phyloP scores from a whole-genome alignment of 2,113 vertebrate genomes.

The Rallus limicola region DNA sequence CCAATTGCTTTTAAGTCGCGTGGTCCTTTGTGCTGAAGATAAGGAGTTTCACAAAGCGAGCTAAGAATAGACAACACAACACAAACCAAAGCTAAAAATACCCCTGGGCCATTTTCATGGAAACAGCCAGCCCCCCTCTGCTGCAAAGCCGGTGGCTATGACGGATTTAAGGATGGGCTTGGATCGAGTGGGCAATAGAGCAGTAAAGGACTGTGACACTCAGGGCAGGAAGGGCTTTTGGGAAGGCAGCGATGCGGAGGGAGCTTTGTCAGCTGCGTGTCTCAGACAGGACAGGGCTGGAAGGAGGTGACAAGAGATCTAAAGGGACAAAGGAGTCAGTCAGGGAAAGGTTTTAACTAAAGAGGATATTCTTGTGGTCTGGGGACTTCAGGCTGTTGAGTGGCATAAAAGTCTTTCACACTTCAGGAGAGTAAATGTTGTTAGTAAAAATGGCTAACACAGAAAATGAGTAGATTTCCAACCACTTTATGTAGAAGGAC shows the following conservation, averaged over 20 bases:
- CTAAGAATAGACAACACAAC: background rate
- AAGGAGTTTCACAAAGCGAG: slow-evolving; percentile 19
- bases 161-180: background rate
- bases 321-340: background rate
- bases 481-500: background rate
- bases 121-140: background rate
- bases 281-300: background rate
- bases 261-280: background rate
- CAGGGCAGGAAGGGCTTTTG: background rate
- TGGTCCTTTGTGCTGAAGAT: slow-evolving; percentile 18
- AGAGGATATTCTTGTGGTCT: background rate
- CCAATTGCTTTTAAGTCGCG: background rate
- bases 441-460: background rate
- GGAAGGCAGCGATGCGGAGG: background rate
- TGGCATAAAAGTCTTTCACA: background rate
- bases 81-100: background rate
- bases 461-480: background rate
- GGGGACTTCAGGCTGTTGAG: background rate
- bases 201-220: background rate
- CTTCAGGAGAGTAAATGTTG: background rate
- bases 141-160: rapidly evolving
- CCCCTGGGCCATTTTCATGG: rapidly evolving
- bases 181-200: rapidly evolving
- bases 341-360: background rate
- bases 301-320: background rate